Evolutionary conservation across 2,113 vertebrate genomes (phyloP).

Genomic region (Ailurus styani): DNA sequence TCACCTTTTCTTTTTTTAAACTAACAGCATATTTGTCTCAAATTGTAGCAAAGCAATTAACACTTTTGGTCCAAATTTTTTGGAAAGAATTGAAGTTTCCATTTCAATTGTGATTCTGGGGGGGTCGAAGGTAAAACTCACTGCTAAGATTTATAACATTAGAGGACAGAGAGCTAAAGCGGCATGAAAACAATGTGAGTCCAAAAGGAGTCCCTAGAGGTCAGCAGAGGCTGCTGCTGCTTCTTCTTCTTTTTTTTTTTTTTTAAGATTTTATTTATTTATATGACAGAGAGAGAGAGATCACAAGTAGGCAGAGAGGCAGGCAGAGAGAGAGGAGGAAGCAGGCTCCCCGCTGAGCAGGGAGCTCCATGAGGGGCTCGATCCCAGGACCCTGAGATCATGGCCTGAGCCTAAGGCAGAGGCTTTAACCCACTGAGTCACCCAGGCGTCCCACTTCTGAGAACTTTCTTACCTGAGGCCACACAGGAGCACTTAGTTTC

Average conservation of each 20-base stretch:
- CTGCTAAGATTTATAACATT: neutral
- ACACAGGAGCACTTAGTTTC: neutral
- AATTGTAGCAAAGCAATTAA: neutral
- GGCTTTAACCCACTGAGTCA: no score
- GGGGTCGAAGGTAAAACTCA: neutral
- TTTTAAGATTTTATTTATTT: no score
- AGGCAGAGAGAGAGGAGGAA: no score
- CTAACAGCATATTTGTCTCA: neutral
- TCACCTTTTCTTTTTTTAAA: neutral
- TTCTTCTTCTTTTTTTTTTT: no score
- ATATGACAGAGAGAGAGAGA: no score
- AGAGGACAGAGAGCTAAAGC: neutral
- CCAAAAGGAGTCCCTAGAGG: neutral
- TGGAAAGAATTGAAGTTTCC: neutral
- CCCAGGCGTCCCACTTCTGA: no score
- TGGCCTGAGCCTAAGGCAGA: no score
- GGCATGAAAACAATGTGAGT: neutral
- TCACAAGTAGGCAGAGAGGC: no score
- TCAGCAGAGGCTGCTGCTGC: accelerated
- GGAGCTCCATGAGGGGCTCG: no score
- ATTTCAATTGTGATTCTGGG: neutral
- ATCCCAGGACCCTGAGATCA: no score
- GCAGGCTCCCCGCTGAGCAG: no score
- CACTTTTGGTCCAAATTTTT: neutral
- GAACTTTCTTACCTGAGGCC: neutral